Conservation (phyloP, 37 sponge, comb jelly and placozoan species). For the Spongilla lacustris region DNA sequence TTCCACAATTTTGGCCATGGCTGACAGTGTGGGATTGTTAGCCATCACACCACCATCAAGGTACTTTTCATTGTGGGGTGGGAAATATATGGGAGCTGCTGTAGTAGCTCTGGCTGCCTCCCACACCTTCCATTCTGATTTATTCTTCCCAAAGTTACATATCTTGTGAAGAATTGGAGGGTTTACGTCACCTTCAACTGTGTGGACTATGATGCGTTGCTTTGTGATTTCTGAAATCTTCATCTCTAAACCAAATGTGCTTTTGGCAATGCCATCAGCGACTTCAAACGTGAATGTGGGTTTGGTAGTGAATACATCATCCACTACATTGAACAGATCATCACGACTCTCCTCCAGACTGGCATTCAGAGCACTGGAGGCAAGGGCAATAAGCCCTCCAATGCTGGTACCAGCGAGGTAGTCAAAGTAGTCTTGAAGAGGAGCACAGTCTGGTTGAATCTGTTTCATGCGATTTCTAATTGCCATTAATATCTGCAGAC, state of each 20-base stretch:
- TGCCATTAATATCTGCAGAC: conserved; percentile 39
- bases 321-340: conserved; percentile 13
- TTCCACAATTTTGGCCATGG: conserved; percentile 48
- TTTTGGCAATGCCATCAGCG: conserved; percentile 18
- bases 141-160: conserved; percentile 23
- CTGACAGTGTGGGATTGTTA: conserved; percentile 64
- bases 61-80: conserved; percentile 38
- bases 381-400: conserved; percentile 23
- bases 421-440: conserved; percentile 50
- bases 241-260: conserved; percentile 14
- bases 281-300: background rate
- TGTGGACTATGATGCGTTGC: conserved; percentile 37
- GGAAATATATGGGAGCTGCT: conserved; percentile 66
- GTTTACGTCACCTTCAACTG: conserved; percentile 27
- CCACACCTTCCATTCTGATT: conserved; percentile 49
- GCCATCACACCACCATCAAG: conserved; percentile 70
- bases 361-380: background rate
- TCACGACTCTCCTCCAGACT: conserved; percentile 13
- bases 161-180: conserved; percentile 50
- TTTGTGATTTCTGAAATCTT: conserved; percentile 8
- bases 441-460: conserved; percentile 2
- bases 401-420: conserved; percentile 71
- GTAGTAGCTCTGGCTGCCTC: conserved; percentile 47
- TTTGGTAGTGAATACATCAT: conserved; percentile 15
- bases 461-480: conserved; percentile 30